These are phyloP conservation scores for Calameuta pallipes DNA, from an alignment of 2,888 invertebrate genomes.

Conservation along the genomic window DNA sequence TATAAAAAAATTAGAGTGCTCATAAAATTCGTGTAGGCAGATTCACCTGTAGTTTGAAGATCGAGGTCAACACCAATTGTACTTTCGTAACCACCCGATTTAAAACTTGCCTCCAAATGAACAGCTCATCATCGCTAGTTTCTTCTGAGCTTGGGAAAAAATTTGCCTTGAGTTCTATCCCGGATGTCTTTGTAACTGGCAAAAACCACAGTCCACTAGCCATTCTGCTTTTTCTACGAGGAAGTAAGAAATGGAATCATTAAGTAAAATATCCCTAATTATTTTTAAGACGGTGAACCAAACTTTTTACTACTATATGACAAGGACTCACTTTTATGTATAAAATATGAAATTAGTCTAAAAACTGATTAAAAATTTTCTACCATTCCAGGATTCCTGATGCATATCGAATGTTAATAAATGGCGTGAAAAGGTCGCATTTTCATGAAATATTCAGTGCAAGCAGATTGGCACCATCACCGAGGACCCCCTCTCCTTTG, in stretches of 20 bases:
- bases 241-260: neutral
- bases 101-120: neutral
- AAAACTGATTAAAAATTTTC: neutral
- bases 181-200: slow-evolving; percentile 2
- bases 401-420: neutral
- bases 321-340: neutral
- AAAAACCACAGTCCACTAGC: neutral
- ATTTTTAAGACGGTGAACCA: neutral
- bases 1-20: neutral
- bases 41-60: neutral
- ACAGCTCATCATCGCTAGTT: neutral
- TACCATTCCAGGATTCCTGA: neutral
- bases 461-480: neutral
- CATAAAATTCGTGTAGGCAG: neutral
- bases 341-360: neutral
- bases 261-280: neutral
- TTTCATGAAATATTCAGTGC: too few relatives aligned
- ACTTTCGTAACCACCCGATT: neutral
- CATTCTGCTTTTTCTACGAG: neutral
- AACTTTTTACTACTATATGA: neutral
- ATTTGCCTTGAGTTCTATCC: slow-evolving; percentile 10
- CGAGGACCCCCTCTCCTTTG: neutral
- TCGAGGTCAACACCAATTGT: neutral
- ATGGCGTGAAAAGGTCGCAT: neutral
- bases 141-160: slow-evolving; percentile 10